phyloP scores from a whole-genome alignment of 2,888 invertebrate species.

The Drosophila recens region DNA sequence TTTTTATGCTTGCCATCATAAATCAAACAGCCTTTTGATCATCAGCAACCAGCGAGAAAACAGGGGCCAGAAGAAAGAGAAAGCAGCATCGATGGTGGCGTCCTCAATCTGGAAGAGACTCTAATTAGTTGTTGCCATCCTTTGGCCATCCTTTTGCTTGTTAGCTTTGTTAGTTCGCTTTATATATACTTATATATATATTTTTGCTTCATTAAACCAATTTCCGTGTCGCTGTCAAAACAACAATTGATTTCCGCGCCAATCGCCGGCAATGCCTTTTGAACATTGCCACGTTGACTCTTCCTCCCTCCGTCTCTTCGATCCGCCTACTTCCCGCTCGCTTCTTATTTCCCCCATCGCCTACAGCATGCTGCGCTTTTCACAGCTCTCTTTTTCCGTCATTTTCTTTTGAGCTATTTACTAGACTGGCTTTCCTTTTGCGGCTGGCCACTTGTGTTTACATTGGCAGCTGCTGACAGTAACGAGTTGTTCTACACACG shows the following conservation, averaged over 20 bases:
- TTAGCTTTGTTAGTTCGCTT: slow-evolving; percentile 76
- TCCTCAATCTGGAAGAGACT: slow-evolving; percentile 67
- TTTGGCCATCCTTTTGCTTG: slow-evolving; percentile 59
- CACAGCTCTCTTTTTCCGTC: slow-evolving; percentile 35
- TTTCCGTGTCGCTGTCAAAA: slow-evolving; percentile 81
- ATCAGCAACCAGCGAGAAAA: slow-evolving; percentile 39
- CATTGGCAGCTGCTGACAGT: slow-evolving; percentile 79
- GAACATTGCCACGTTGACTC: slow-evolving; percentile 24
- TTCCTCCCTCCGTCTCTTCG: not conserved
- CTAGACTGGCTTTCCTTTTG: slow-evolving; percentile 63
- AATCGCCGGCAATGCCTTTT: slow-evolving; percentile 70
- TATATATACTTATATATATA: slow-evolving; percentile 39
- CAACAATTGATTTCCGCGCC: slow-evolving; percentile 81
- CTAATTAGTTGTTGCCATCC: slow-evolving; percentile 69
- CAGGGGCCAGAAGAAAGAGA: not conserved
- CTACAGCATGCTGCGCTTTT: slow-evolving; percentile 42
- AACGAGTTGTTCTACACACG: slow-evolving; percentile 79
- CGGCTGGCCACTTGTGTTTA: slow-evolving; percentile 79
- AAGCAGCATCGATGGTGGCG: slow-evolving; percentile 16
- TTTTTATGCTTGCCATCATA: slow-evolving; percentile 72
- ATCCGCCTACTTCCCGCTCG: not conserved
- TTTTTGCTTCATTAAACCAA: slow-evolving; percentile 81
- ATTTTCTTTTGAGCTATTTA: slow-evolving; percentile 47
- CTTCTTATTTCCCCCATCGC: not conserved
- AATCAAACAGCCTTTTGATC: slow-evolving; percentile 80